Conservation (phyloP, 2,888 invertebrate genomes). For the Tyria jacobaeae region DNA sequence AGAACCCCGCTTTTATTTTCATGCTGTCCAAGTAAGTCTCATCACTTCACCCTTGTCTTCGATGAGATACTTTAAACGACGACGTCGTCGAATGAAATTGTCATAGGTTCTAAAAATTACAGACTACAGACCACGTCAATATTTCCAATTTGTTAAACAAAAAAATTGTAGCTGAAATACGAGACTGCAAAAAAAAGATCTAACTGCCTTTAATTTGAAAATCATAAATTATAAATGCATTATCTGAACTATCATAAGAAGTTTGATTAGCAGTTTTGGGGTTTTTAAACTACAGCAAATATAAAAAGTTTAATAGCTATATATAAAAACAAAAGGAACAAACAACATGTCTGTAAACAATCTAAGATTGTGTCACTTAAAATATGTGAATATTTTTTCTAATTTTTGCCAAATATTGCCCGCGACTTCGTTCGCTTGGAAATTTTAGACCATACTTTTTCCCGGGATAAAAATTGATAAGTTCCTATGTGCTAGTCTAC, state of each 20-base stretch:
- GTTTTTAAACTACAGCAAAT: not conserved
- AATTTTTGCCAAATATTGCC: too few species aligned
- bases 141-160: not conserved
- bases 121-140: not conserved
- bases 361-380: not conserved
- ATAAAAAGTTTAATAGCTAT: not conserved
- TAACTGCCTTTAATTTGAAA: not conserved
- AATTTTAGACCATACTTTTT: too few species aligned
- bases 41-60: not conserved
- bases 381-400: not conserved
- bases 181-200: not conserved
- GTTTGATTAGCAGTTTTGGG: not conserved
- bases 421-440: too few species aligned
- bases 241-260: not conserved
- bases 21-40: not conserved
- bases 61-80: too few species aligned
- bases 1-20: too few species aligned
- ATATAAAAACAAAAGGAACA: not conserved
- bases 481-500: too few species aligned
- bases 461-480: too few species aligned
- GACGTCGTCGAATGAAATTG: not conserved
- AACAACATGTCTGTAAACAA: not conserved
- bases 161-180: constrained; percentile 7
- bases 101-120: not conserved
- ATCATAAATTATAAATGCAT: not conserved